These are phyloP conservation scores for Parauchenoglanis punctatus DNA, from an alignment of 2,797 vertebrate species.

Conservation along the genomic window DNA sequence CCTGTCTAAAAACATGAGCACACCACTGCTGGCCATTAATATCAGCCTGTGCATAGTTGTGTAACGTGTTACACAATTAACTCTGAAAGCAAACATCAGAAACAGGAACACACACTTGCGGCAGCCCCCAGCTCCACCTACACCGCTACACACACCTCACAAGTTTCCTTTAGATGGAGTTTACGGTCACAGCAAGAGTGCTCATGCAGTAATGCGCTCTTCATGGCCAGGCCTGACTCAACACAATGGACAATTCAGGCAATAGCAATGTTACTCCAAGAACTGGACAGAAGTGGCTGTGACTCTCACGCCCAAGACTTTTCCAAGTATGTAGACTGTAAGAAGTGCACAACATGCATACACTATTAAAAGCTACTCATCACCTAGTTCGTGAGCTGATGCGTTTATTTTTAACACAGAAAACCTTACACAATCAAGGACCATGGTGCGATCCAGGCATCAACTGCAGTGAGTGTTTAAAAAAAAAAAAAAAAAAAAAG, in stretches of 20 bases:
- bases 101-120: constrained; percentile 22
- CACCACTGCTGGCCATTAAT: not conserved
- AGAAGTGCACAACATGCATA: not conserved
- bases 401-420: constrained; percentile 24
- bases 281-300: not conserved
- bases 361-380: constrained; percentile 22
- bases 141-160: not conserved
- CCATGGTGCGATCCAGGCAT: not conserved
- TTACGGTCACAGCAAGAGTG: constrained; percentile 24
- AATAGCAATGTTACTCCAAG: not conserved
- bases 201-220: constrained; percentile 25
- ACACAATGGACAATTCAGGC: not conserved
- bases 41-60: not conserved
- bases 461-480: not conserved
- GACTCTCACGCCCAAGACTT: not conserved
- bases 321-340: not conserved
- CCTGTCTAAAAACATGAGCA: not conserved
- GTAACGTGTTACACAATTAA: not conserved
- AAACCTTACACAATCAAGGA: not conserved
- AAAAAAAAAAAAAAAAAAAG: not conserved
- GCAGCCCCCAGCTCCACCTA: not conserved
- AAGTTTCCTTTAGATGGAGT: not conserved
- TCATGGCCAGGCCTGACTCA: not conserved
- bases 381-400: not conserved
- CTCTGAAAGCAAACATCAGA: not conserved